Evolutionary conservation across 2,797 vertebrate genomes (phyloP), one percentile per base, ranked within the genome.

Genomic region (Sebastes cheni): DNA sequence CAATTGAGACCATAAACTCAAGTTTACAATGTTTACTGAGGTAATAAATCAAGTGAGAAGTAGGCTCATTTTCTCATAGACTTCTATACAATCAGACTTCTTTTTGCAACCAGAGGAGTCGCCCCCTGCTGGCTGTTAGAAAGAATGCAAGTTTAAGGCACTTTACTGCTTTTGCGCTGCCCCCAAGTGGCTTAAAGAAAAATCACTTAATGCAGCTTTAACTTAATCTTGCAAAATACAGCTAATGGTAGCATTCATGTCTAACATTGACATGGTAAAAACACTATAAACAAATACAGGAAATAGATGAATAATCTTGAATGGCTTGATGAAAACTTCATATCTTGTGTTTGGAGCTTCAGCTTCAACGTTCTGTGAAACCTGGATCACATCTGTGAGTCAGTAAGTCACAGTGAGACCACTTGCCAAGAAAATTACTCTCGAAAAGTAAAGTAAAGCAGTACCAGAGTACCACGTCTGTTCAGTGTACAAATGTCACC

Each of bases 401-500:
- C 67, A 30, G 65, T 67, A 62, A 80, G 55, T 80, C 67, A 27
- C 14, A 65, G 39, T 55, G 61, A 72, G 64, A 58, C 42, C 36
- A 32, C 54, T 55, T 60, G 70, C 81, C 85, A 77, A 79, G 46
- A 75, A 74, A 71, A 77, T 81, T 8, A 72, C 62, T 65, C 34
- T 72, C 29, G 36, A 62, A 72, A 62, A 34, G 69, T 16, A 34
- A 79, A 67, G 62, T 22, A 27, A 81, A 64, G 3, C 83, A 75
- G 69, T 1, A 9, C 4, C 13, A 12, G 27, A n/a, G n/a, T 3
- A 2, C 3, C 13, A 2, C 2, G 75, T 84, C 86, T 91, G 89
- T 52, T 88, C 79, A 86, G 73, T 82, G 80, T 85, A 50, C 22
- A 20, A 14, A 67, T 5, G 50, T 67, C 54, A 64, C 60, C 50